Evolutionary conservation across 2,113 vertebrate genomes (phyloP), one percentile per base, ranked within the genome.

Genomic region (Orientallactaga bullata): DNA sequence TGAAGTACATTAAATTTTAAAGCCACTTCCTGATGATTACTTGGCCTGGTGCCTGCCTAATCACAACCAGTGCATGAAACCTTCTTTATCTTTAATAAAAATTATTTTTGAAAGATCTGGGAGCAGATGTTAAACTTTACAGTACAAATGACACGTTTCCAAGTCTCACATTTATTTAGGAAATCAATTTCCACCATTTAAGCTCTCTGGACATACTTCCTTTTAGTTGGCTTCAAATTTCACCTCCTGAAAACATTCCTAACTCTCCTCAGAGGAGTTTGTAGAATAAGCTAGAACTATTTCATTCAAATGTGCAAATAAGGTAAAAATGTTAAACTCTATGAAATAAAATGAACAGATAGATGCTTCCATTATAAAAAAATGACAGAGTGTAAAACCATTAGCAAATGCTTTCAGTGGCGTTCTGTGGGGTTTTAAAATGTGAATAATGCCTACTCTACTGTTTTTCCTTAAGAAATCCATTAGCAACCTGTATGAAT

Each of bases 51-150:
- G 35, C 12, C 35, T 15, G 32, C 26, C 13, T 35, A 55, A 7
- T 58, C 32, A 83, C 12, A 91, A 55, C 4, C 30, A 30, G 17
- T 5, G n/a, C 17, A 26, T 26, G 72, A 71, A 92, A 42, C 2
- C 16, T 47, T 12, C 28, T 8, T 90, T 47, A 42, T 37, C 60
- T 91, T 78, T 85, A 88, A 85, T 85, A 63, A 90, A 82, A 83
- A 23, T 28, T 39, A 21, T n/a, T 55, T 35, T 0, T 72, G 42
- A 61, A 79, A 83, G 42, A 37, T 63, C 72, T 66, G 86, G 76
- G 35, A 92, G 18, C 74, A 88, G 63, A 21, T 78, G 74, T 47
- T 90, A 87, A 83, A 61, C n/a, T 94, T 95, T 74, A 16, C 2
- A 55, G 32, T 13, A 39, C 2, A 66, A 21, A 63, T 2, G 15